A percentile compares a stretch with the other conserved stretches of the same genome.
Conservation (phyloP, 2,113 vertebrate species). For the Sander vitreus region DNA sequence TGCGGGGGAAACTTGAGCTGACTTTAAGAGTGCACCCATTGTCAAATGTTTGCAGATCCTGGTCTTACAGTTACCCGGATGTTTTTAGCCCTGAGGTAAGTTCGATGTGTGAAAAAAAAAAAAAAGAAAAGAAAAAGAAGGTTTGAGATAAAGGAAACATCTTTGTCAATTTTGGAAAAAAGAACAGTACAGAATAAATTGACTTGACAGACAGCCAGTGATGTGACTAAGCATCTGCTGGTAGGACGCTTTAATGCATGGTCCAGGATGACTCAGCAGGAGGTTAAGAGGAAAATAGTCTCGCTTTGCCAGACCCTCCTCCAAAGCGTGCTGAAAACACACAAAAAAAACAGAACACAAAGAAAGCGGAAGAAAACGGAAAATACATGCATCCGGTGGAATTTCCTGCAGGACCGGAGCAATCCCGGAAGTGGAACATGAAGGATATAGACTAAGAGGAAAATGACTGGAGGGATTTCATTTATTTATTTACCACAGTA, state of each 20-base stretch:
- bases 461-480: no score
- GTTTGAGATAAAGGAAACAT: conserved; percentile 23
- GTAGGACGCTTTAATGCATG: not conserved
- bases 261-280: no score
- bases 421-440: no score
- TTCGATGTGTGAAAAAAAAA: not conserved
- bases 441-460: no score
- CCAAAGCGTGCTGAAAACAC: no score
- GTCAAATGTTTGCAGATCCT: conserved; percentile 31
- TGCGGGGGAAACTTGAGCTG: conserved; percentile 3
- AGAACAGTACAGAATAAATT: conserved; percentile 18
- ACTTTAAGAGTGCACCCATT: not conserved
- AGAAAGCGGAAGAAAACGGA: no score
- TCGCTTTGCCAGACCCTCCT: no score
- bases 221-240: conserved; percentile 48
- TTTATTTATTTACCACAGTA: no score
- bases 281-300: no score
- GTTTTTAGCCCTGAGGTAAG: conserved; percentile 18
- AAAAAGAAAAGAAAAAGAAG: not conserved
- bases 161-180: conserved; percentile 23
- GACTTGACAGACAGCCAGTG: conserved; percentile 30
- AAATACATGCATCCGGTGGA: no score
- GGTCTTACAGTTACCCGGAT: not conserved
- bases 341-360: no score
- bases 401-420: no score